Conservation (phyloP, 2,888 invertebrate genomes). For the Pollenia angustigena region DNA sequence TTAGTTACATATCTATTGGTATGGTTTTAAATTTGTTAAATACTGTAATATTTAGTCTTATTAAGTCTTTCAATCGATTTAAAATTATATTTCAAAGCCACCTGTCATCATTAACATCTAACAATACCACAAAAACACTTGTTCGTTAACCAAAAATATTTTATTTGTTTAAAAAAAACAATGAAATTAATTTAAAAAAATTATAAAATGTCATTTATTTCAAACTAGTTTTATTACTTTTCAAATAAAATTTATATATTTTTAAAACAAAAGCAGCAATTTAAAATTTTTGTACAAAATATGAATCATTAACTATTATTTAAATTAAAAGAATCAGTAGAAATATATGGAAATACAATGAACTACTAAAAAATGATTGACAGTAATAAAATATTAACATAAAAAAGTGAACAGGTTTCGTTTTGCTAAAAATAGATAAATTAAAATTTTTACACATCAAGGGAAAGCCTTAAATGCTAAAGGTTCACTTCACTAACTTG, state of each 20-base stretch:
- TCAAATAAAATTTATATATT: not conserved
- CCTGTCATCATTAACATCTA: not conserved
- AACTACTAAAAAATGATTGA: conserved; percentile 32
- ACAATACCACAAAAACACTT: not conserved
- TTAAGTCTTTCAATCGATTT: too few species aligned
- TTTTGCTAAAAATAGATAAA: not conserved
- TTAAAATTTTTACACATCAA: not conserved
- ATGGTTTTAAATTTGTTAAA: too few species aligned
- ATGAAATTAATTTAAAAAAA: not conserved
- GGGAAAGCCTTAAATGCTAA: conserved; percentile 4
- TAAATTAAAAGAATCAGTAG: not conserved
- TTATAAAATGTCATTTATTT: not conserved
- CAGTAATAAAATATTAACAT: not conserved
- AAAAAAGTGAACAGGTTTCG: conserved; percentile 10
- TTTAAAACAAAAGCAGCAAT: too few species aligned
- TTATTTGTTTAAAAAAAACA: not conserved
- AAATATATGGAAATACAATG: too few species aligned
- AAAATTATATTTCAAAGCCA: not conserved
- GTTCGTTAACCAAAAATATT: not conserved
- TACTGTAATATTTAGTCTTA: too few species aligned
- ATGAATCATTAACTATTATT: conserved; percentile 49
- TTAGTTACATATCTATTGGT: too few species aligned
- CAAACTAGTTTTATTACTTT: conserved; percentile 4
- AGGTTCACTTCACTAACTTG: not conserved
- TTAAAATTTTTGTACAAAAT: conserved; percentile 10